These are phyloP conservation scores for Ispidina picta DNA, from an alignment of 2,797 vertebrate species.

Conservation along the genomic window DNA sequence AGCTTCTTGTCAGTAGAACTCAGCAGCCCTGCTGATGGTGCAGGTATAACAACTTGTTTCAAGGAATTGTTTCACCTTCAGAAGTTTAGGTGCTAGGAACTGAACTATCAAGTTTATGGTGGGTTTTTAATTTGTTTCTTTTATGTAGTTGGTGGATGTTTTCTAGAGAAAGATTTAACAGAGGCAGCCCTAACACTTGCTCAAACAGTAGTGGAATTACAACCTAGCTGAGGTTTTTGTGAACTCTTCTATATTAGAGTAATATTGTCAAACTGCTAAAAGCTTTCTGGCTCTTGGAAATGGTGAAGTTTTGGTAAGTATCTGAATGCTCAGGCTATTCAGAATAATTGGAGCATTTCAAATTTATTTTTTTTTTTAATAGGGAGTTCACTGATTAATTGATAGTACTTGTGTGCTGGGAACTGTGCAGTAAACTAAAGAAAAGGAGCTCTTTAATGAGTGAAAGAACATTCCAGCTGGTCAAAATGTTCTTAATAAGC, in stretches of 20 bases:
- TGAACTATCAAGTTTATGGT: background rate
- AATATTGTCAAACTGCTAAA: background rate
- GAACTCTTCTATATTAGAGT: background rate
- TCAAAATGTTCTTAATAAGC: background rate
- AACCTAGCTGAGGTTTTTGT: background rate
- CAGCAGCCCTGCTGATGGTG: background rate
- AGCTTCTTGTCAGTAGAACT: background rate
- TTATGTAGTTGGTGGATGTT: background rate
- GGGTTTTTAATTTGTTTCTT: rapidly evolving
- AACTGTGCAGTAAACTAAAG: background rate
- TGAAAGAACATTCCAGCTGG: background rate
- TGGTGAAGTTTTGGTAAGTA: background rate
- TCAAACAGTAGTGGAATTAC: rapidly evolving
- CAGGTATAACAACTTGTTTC: background rate
- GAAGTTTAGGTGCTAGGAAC: background rate
- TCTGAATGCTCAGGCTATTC: background rate
- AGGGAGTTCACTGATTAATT: background rate
- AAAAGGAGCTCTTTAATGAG: background rate
- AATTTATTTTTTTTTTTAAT: background rate
- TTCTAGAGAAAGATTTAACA: background rate
- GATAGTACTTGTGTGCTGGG: background rate
- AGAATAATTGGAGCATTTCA: background rate
- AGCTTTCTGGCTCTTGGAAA: background rate
- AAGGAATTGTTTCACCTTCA: background rate
- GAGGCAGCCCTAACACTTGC: background rate